These are phyloP conservation scores for Cyphomyrus plagiostoma DNA, from an alignment of 2,113 vertebrate genomes.

Conservation along the genomic window DNA sequence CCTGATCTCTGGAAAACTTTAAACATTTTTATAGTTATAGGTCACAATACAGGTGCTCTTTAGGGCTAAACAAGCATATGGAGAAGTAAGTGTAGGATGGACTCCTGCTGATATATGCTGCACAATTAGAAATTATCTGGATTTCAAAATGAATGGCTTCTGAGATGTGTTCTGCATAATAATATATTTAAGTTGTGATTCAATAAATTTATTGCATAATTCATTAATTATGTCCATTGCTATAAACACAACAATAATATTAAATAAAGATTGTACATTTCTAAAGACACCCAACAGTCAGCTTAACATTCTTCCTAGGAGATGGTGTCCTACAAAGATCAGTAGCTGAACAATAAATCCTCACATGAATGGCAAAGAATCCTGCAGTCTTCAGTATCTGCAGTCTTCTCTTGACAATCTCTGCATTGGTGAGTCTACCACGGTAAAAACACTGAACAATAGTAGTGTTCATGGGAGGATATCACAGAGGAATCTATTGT, in stretches of 20 bases:
- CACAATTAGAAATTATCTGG: not conserved
- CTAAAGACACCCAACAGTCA: not conserved
- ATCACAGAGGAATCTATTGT: not conserved
- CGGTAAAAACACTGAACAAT: not conserved
- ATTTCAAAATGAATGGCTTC: not conserved
- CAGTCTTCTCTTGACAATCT: not conserved
- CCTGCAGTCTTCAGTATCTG: not conserved
- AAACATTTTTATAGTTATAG: not conserved
- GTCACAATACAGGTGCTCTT: not conserved
- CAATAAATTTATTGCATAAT: not conserved
- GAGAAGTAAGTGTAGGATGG: not conserved
- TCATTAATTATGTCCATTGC: not conserved
- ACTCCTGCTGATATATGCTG: not conserved
- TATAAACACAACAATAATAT: not conserved
- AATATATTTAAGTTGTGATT: not conserved
- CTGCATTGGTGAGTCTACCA: not conserved
- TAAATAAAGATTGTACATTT: not conserved
- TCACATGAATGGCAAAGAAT: not conserved
- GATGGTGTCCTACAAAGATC: not conserved
- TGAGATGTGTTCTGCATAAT: not conserved
- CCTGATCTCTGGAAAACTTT: not conserved
- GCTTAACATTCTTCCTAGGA: not conserved
- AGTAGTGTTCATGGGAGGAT: not conserved
- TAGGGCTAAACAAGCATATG: not conserved
- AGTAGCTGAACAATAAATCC: not conserved